These are phyloP conservation scores for Tanypteryx hageni DNA, from an alignment of 2,888 invertebrate genomes.

Conservation along the genomic window DNA sequence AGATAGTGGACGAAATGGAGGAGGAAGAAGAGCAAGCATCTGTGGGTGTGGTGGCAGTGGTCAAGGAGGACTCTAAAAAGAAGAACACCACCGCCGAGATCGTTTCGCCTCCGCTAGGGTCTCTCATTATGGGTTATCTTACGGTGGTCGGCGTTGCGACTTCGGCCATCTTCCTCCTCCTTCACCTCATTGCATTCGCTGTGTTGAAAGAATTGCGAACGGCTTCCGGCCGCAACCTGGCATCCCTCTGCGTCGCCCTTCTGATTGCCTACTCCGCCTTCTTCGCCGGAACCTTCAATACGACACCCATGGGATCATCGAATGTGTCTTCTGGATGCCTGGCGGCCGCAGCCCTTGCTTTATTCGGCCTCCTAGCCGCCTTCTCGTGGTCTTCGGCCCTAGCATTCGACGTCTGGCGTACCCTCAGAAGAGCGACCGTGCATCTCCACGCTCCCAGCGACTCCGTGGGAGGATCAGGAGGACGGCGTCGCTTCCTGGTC, in stretches of 20 bases:
- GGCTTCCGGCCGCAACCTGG: constrained; percentile 77
- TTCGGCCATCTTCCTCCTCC: constrained; percentile 75
- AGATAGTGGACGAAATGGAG: constrained; percentile 62
- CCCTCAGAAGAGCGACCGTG: constrained; percentile 75
- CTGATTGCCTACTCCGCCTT: constrained; percentile 76
- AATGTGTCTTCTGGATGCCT: constrained; percentile 71
- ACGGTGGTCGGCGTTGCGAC: constrained; percentile 75
- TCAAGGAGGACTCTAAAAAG: background rate
- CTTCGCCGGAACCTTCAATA: constrained; percentile 72
- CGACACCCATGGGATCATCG: constrained; percentile 1
- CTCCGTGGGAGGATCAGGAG: constrained; percentile 21
- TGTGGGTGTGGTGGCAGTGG: background rate
- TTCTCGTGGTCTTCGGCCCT: constrained; percentile 79
- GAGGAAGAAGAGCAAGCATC: constrained; percentile 64
- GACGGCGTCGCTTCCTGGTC: constrained; percentile 73
- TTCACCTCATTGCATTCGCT: constrained; percentile 75
- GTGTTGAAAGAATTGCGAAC: constrained; percentile 74
- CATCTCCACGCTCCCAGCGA: constrained; percentile 73
- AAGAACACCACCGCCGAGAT: background rate
- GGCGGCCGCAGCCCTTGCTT: constrained; percentile 74
- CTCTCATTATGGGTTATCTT: constrained; percentile 73
- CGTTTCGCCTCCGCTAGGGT: background rate
- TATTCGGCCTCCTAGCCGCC: constrained; percentile 77
- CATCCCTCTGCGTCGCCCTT: constrained; percentile 76
- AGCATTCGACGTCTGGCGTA: constrained; percentile 77